Evolutionary conservation across 2,113 vertebrate genomes (phyloP), one percentile per base, ranked within the genome.

Genomic region (Prinia subflava): DNA sequence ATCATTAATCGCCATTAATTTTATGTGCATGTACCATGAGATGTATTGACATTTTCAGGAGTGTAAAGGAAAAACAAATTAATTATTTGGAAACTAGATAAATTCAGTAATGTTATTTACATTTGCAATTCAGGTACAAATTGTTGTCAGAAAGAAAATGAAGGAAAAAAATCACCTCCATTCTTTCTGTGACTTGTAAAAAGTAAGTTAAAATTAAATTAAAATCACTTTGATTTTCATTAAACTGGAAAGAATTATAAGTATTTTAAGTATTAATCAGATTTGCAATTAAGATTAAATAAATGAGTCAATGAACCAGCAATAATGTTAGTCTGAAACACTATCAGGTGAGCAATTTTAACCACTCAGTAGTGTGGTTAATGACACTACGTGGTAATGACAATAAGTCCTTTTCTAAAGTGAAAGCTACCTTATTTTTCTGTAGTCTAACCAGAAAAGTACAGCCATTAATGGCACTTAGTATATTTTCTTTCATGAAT

Each of bases 91-190:
- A 92, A 92, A 80, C 41, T 18, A 35, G 35, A 46, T 91, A 90
- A 83, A 82, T 79, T 79, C 47, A n/a, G 24, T 64, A 57, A n/a
- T 94, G 87, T 87, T 64, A 69, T 96, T 94, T 83, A 79, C 10
- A 28, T 56, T 91, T 31, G n/a, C 24, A 65, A 20, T 65, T 93
- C 31, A 85, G 67, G 20, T 27, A 35, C 23, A 73, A 67, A 28
- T n/a, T 73, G 15, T 59, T 86, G 57, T 56, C 57, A 87, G 25
- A 84, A 83, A 69, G 71, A 82, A 90, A 93, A 68, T 17, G 27
- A 74, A 15, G 55, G 22, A 1, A 31, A 53, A 70, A 55, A 81
- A 23, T 77, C 30, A 17, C 42, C 11, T 69, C 20, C 1, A 1
- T 75, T 87, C 30, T 87, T 84, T 56, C 33, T 71, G 35, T 89